Conservation (phyloP, 2,113 vertebrate species). For the Sinocyclocheilus rhinocerous region DNA sequence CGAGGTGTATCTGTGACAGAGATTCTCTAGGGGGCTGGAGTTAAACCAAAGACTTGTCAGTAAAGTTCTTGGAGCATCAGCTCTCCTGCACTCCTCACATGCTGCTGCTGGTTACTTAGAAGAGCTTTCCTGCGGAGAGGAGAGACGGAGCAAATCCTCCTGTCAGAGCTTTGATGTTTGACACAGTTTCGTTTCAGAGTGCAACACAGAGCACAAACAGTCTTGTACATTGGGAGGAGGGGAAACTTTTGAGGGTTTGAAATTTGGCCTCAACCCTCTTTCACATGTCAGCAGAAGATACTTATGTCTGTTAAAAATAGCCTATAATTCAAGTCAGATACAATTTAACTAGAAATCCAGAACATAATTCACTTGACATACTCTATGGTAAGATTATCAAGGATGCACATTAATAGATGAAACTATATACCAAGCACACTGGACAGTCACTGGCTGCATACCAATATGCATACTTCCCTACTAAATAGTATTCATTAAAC, state of each 20-base stretch:
- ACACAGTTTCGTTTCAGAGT: neutral
- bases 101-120: slow-evolving; percentile 21
- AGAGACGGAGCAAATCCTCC: slow-evolving; percentile 27
- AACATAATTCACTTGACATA: neutral
- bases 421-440: neutral
- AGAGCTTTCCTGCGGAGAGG: neutral
- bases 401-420: neutral
- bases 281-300: neutral
- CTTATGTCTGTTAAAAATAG: neutral
- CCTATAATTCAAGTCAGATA: neutral
- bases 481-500: neutral
- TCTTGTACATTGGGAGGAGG: neutral
- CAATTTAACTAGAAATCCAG: neutral
- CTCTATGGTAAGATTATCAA: neutral
- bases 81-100: neutral
- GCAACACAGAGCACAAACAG: neutral
- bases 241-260: neutral
- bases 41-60: slow-evolving; percentile 21
- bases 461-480: neutral
- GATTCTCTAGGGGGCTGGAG: slow-evolving; percentile 8
- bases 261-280: neutral
- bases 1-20: neutral
- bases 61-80: slow-evolving; percentile 20
- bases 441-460: neutral
- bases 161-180: slow-evolving; percentile 13